phyloP scores from a whole-genome alignment of 2,797 vertebrate genomes.

The Eremophila alpestris region DNA sequence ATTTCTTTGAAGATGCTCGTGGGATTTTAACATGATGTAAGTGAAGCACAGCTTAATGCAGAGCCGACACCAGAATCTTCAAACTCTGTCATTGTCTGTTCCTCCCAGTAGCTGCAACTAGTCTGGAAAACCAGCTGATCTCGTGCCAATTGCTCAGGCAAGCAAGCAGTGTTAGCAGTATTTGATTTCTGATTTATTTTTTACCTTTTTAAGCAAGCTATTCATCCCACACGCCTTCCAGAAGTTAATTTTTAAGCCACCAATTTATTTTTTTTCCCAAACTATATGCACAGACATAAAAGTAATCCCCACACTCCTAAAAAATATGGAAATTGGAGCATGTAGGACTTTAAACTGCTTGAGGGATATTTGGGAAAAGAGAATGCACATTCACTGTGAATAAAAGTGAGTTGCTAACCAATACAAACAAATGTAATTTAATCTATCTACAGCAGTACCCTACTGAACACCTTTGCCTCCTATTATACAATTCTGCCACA shows the following conservation, averaged over 20 bases:
- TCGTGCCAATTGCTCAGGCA: neutral
- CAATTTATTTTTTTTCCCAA: neutral
- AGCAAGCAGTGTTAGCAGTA: neutral
- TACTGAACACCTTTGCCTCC: slow-evolving; percentile 18
- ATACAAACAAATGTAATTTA: slow-evolving; percentile 6
- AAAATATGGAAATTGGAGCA: neutral
- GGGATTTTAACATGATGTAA: slow-evolving; percentile 44
- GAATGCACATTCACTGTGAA: neutral
- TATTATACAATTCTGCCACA: slow-evolving; percentile 6
- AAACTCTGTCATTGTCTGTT: neutral
- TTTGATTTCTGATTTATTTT: neutral
- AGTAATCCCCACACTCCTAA: neutral
- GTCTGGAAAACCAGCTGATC: slow-evolving; percentile 19
- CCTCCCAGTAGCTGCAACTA: slow-evolving; percentile 25
- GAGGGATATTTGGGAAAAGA: neutral
- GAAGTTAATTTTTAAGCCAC: slow-evolving; percentile 21
- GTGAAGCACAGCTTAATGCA: neutral
- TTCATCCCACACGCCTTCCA: neutral
- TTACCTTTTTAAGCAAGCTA: neutral
- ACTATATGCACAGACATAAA: neutral
- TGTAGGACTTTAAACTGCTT: neutral
- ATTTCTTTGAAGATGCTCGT: neutral
- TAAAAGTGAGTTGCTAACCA: neutral
- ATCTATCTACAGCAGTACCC: neutral
- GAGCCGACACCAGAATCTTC: neutral